These are phyloP conservation scores for Panthera uncia DNA, from an alignment of 2,113 vertebrate genomes.

Conservation along the genomic window DNA sequence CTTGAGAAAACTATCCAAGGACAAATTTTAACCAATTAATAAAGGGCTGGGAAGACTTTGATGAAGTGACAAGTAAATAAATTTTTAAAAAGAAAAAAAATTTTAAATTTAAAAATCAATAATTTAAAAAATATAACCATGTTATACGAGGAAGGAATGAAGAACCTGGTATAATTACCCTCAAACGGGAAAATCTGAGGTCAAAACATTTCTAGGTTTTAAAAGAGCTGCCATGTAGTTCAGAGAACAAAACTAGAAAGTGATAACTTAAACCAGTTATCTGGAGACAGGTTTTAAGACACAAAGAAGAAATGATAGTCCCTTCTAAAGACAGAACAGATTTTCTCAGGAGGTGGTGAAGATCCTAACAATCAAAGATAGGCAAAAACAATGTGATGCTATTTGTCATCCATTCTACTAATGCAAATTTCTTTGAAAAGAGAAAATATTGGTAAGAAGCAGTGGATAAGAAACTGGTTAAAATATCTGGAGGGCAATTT, in stretches of 20 bases:
- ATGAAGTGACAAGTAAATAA: neutral
- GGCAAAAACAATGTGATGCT: neutral
- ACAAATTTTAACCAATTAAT: neutral
- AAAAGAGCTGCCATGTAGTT: neutral
- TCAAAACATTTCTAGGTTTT: neutral
- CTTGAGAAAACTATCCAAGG: neutral
- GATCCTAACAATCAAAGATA: neutral
- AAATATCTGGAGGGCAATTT: neutral
- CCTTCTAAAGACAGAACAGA: neutral
- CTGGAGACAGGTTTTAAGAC: neutral
- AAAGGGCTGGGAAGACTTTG: too few species aligned
- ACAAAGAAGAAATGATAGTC: neutral
- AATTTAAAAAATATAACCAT: neutral
- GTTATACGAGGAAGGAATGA: neutral
- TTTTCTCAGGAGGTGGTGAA: neutral
- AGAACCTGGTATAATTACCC: neutral
- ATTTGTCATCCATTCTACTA: neutral
- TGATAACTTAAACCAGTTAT: neutral
- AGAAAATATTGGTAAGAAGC: neutral
- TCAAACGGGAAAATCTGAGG: neutral
- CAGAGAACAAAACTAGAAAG: neutral
- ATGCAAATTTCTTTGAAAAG: neutral
- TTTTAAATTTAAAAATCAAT: neutral
- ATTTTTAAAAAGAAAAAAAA: neutral
- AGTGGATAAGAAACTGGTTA: neutral